Base-by-base conservation (phyloP, 2,888 invertebrate genomes). In the Physocephala rufipes region DNA sequence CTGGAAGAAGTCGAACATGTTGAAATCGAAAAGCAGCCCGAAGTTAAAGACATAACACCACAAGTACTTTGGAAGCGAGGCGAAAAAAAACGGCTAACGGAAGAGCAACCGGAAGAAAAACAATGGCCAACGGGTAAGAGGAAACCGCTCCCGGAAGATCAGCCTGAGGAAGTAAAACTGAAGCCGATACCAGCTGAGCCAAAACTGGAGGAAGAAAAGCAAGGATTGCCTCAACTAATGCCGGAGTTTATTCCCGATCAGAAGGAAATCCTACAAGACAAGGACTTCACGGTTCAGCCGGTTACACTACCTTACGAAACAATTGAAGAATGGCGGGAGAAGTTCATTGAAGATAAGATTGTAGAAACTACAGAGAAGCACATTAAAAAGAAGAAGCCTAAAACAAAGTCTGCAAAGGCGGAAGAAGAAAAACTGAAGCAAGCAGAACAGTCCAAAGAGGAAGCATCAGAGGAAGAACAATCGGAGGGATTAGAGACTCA, bases 1-100 rank as follows among this genome's bases (percentile, higher is more conserved):
- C 71, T 85, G 26, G 86, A 84, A 78, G 83, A 77, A 73, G 85
- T 79, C 1, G 84, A 85, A 30, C 81, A 83, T 2, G 76, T 84
- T 47, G 85, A 84, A 59, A 74, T 81, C 21, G 81, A 80, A 68
- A 82, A 82, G 2, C 80, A 82, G 58, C 82, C 82, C 0, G 80
- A 82, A 65, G 71, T 74, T 0, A 79, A 82, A 74, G 80, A 80
- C 55, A 78, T 79, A 65, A 80, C 80, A 67, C 79, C 81, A 13
- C 55, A 58, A 45, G 55, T 58, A 24, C 55, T 26, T 36, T 84
- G 85, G 82, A 82, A 79, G 21, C 77, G 78, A 16, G 83, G 82
- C 2, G 83, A 82, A 70, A 82, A 80, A 67, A 78, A 72, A 71
- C 86, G 87, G 19, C 51, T 53, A 13, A 58, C 30, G 5, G 51